Evolutionary conservation across 1,140 invertebrate genomes (phyloP).

Genomic region (Halictus rubicundus): DNA sequence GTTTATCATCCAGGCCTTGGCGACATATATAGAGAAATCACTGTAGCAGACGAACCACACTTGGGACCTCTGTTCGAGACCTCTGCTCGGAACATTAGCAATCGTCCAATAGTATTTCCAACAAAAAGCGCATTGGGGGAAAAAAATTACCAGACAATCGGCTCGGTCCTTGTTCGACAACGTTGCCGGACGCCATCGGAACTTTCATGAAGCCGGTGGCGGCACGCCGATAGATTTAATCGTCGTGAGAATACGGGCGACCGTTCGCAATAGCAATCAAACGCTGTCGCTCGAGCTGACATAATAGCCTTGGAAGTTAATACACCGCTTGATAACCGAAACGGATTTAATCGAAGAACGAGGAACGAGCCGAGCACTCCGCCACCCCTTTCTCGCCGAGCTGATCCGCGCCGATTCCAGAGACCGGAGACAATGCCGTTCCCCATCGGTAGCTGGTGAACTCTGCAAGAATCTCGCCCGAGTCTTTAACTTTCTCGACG

Average conservation of each 20-base stretch:
- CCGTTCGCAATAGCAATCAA: slow-evolving; percentile 1
- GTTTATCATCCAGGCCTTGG: too few relatives aligned
- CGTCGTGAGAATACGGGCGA: background rate
- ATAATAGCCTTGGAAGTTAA: slow-evolving; percentile 1
- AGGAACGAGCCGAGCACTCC: background rate
- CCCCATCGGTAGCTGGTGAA: background rate
- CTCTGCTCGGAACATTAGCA: too few relatives aligned
- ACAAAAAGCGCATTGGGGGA: too few relatives aligned
- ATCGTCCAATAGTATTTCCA: too few relatives aligned
- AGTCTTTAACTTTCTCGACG: slow-evolving; percentile 6
- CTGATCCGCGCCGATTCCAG: background rate
- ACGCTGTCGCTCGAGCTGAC: background rate
- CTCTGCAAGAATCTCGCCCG: slow-evolving; percentile 11
- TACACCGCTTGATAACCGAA: background rate
- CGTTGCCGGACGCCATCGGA: background rate
- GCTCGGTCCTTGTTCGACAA: too few relatives aligned
- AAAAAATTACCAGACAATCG: too few relatives aligned
- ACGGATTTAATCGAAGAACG: slow-evolving; percentile 11
- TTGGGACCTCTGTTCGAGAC: too few relatives aligned
- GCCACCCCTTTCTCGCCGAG: too few relatives aligned
- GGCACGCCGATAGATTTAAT: background rate
- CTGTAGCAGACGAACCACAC: too few relatives aligned
- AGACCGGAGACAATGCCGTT: background rate
- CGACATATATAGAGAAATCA: too few relatives aligned
- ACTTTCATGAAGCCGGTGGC: background rate